phyloP scores from a whole-genome alignment of 1,140 invertebrate species.

The Drosophila pachea region DNA sequence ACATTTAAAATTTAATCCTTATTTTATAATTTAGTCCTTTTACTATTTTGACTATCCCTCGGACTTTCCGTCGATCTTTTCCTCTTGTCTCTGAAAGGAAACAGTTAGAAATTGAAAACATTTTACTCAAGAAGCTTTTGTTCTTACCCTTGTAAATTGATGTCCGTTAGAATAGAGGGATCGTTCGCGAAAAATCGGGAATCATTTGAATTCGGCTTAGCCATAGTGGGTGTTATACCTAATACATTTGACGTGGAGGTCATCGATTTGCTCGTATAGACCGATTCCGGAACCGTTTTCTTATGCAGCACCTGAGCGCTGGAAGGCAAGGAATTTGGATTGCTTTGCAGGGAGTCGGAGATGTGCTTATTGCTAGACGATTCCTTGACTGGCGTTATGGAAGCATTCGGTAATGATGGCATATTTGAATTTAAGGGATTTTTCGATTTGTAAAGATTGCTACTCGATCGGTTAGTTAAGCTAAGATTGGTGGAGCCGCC shows the following conservation, averaged over 20 bases:
- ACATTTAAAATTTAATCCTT: background rate
- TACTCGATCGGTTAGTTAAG: background rate
- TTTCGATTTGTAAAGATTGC: constrained; percentile 15
- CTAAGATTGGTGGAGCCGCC: background rate
- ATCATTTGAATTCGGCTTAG: background rate
- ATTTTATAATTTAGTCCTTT: constrained; percentile 22
- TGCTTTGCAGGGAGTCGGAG: background rate
- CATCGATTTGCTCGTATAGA: background rate
- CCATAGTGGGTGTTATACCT: background rate
- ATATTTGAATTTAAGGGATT: constrained; percentile 14
- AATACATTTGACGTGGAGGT: background rate
- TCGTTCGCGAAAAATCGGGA: background rate
- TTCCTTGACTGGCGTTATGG: constrained; percentile 1
- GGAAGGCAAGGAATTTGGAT: background rate
- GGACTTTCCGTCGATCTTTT: constrained; percentile 15
- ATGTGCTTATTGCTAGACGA: background rate
- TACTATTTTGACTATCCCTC: constrained; percentile 12
- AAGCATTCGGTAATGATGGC: constrained; percentile 10
- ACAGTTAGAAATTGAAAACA: background rate
- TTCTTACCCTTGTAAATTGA: constrained; percentile 6
- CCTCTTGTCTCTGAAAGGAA: constrained; percentile 20
- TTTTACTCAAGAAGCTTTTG: background rate
- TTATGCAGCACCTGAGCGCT: background rate
- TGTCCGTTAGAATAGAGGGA: background rate
- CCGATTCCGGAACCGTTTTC: background rate